Evolutionary conservation across 2,113 vertebrate species (phyloP), one percentile per base, ranked within the genome.

Genomic region (Tragelaphus imberbis): DNA sequence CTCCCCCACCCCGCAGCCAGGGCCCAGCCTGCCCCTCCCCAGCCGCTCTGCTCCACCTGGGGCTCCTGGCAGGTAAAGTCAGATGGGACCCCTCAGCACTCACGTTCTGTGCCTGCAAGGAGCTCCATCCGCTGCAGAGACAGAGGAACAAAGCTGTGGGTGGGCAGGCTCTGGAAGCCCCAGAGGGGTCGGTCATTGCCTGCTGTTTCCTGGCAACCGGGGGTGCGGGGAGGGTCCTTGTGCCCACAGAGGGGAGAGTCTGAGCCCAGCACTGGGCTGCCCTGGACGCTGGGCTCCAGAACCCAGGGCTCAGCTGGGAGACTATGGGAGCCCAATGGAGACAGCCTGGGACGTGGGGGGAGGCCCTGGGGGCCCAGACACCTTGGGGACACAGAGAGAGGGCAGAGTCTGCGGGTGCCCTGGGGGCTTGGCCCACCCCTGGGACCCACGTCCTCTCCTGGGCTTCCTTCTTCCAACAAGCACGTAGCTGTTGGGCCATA

Each of bases 341-440:
- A 75, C 40, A 16, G 56, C 1, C 9, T 15, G 55, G 9, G 30
- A 2, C 0, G 2, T 30, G 6, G 1, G 1, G 15, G 23, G 19
- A 17, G 10, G 21, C 2, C 56, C 5, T 14, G 30, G 75, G 15
- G 56, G 30, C 56, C 89, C 7, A 1, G 33, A 13, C 2, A 17
- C 51, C 51, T 9, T 1, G 2, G 27, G 51, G 33, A 3, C 56
- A 4, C 0, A 0, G 33, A 11, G 33, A 30, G 58, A 21, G 33
- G 77, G 2, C 23, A 36, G 44, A 53, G 44, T 2, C 21, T 2
- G 1, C 10, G 0, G 33, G 44, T 0, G 23, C 53, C 58, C 58
- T n/a, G 9, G 30, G 30, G 79, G 23, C 89, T 12, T 7, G 44
- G 75, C 44, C n/a, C 6, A 19, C 44, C 44, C 75, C 30, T 28